Base-by-base conservation (phyloP, 2,888 invertebrate genomes). In the Lasioglossum zephyrum region DNA sequence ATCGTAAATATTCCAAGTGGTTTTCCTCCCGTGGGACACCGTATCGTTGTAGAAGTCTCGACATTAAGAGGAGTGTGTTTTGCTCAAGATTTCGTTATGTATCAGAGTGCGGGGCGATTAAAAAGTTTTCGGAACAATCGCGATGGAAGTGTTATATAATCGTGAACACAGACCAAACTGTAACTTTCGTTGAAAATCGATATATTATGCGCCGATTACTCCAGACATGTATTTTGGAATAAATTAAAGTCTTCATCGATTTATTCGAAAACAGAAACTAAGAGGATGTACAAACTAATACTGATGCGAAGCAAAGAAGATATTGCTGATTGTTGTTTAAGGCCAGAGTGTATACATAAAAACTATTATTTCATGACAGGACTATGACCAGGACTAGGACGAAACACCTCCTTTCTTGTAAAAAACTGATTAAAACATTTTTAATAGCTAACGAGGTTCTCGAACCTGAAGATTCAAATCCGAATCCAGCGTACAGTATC, bases 1-100 rank as follows among this genome's bases (percentile, higher is more conserved):
- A 92, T 92, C 92, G 89, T 90, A 92, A 90, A 93, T 92, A 92
- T 93, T 93, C 88, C 90, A 90, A 89, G 90, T 88, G 90, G 90
- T 86, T 92, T 89, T 60, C 74, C 76, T 84, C 93, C 91, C 92
- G 22, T 70, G 93, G 92, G 93, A 89, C 88, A 89, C 86, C 91
- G 89, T 94, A 94, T 94, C 94, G 92, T 87, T 88, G 87, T 82
- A 86, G 85, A 87, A 88, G 80, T 87, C 85, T 83, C 84, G 81
- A 78, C 91, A 84, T 87, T 90, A 85, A 89, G 88, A 89, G 82
- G 82, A 88, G 85, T 73, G 82, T 74, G 88, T 82, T 80, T 80
- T 81, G 72, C 80, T 66, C 85, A 86, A 87, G 90, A 90, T 90
- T 90, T 90, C 88, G 87, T 75, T 82, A 79, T 75, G 89, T 82